Evolutionary conservation across 2,888 invertebrate species (phyloP).

Genomic region (Bombylius discolor): DNA sequence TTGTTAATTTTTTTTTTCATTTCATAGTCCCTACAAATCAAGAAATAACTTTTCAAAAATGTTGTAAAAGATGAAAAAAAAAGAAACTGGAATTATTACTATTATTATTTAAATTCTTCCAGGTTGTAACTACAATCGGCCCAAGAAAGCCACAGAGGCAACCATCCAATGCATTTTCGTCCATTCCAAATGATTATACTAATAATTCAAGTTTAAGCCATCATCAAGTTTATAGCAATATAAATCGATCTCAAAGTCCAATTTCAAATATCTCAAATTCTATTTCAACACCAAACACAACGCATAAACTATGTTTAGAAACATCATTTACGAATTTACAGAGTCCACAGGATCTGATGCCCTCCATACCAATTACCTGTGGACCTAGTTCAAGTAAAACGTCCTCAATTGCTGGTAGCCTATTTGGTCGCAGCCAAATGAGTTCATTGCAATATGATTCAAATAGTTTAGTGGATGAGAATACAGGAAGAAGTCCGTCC

Average conservation of each 20-base stretch:
- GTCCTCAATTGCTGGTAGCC: constrained; percentile 33
- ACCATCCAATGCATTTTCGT: constrained; percentile 35
- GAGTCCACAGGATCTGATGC: constrained; percentile 35
- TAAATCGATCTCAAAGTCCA: constrained; percentile 39
- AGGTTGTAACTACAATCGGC: constrained; percentile 68
- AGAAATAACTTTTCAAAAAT: too few species aligned
- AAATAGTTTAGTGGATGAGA: constrained; percentile 32
- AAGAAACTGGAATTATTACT: too few species aligned
- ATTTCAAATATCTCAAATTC: constrained; percentile 33
- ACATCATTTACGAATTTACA: constrained; percentile 62
- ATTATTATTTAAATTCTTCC: too few species aligned
- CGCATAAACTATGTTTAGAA: constrained; percentile 52
- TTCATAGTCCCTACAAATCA: too few species aligned
- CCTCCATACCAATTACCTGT: constrained; percentile 10
- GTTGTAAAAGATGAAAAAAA: too few species aligned
- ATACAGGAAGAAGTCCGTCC: constrained; percentile 28
- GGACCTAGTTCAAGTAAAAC: constrained; percentile 26
- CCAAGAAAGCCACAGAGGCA: constrained; percentile 63
- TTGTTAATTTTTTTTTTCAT: too few species aligned
- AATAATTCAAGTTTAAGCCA: constrained; percentile 20
- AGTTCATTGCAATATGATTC: constrained; percentile 37
- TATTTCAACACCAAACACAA: constrained; percentile 39
- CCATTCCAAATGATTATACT: constrained; percentile 29
- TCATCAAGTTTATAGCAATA: constrained; percentile 17
- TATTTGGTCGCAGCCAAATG: constrained; percentile 33